A percentile compares a stretch with the other conserved stretches of the same genome.
phyloP scores from a whole-genome alignment of 2,888 invertebrate genomes.

The Thelaira solivaga region DNA sequence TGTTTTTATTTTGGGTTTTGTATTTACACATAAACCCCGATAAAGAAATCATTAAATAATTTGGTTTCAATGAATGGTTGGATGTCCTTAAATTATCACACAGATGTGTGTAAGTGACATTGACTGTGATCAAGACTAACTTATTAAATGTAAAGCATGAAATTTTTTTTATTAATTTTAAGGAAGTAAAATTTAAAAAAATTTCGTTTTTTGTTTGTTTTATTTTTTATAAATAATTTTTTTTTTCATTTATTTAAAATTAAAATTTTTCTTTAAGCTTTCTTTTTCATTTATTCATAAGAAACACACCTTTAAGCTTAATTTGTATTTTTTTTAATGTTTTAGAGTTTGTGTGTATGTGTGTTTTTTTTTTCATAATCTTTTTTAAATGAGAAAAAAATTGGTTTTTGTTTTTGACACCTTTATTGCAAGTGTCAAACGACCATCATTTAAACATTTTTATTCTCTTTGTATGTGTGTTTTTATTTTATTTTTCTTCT shows the following conservation, averaged over 20 bases:
- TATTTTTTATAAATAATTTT: not conserved
- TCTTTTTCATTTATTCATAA: not conserved
- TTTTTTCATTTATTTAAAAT: not conserved
- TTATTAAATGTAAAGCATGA: not conserved
- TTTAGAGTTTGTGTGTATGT: not conserved
- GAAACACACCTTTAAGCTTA: slow-evolving; percentile 23
- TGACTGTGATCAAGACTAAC: slow-evolving; percentile 46
- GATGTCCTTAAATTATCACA: not conserved
- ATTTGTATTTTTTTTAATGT: not conserved
- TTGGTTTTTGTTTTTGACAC: slow-evolving; percentile 32
- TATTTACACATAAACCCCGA: not conserved
- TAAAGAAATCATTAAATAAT: not conserved
- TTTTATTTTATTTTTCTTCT: not conserved
- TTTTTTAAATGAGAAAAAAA: not conserved
- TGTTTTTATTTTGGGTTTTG: not conserved
- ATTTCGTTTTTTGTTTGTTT: not conserved
- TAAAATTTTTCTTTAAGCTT: not conserved
- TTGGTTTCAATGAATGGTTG: too few relatives aligned
- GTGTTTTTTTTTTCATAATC: not conserved
- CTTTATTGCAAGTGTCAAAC: slow-evolving; percentile 22
- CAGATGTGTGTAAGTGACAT: slow-evolving; percentile 30
- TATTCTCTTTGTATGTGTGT: not conserved
- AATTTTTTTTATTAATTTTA: not conserved
- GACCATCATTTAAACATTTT: slow-evolving; percentile 10
- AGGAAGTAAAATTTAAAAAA: not conserved